Evolutionary conservation across 2,797 vertebrate genomes (phyloP).

Genomic region (Coilia nasus): DNA sequence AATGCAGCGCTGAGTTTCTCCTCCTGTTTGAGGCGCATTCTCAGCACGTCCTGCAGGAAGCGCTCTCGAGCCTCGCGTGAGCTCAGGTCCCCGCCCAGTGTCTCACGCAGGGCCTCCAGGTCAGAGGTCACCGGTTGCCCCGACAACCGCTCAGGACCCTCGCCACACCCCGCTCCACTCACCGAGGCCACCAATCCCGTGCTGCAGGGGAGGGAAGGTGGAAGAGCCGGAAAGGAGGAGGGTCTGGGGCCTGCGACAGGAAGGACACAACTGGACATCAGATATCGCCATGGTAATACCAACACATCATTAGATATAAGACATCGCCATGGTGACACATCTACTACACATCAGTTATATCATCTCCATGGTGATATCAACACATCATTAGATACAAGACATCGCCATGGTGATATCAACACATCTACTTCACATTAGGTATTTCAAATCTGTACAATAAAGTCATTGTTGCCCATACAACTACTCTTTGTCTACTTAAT

Average conservation of each 20-base stretch:
- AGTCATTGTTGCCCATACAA: too few relatives aligned
- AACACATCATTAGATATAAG: too few relatives aligned
- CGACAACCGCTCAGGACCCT: slow-evolving; percentile 1
- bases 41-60: slow-evolving; percentile 93
- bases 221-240: neutral
- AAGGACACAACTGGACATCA: too few relatives aligned
- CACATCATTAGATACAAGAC: too few relatives aligned
- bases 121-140: slow-evolving; percentile 73
- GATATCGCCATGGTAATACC: too few relatives aligned
- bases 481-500: too few relatives aligned
- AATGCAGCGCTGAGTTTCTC: slow-evolving; percentile 90
- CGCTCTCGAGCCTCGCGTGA: slow-evolving; percentile 93
- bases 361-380: too few relatives aligned
- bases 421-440: too few relatives aligned
- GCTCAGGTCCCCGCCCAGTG: slow-evolving; percentile 87
- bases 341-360: too few relatives aligned
- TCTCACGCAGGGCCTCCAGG: slow-evolving; percentile 89
- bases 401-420: too few relatives aligned
- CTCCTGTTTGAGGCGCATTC: slow-evolving; percentile 94
- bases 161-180: neutral
- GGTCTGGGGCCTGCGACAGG: neutral
- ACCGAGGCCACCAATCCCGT: slow-evolving; percentile 56
- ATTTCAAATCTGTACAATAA: too few relatives aligned
- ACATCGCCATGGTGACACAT: too few relatives aligned
- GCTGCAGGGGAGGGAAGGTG: slow-evolving; percentile 73